Percentiles rank a stretch among this genome's conserved stretches.
phyloP scores from a whole-genome alignment of 1,140 invertebrate species.

The Drosophila tani region DNA sequence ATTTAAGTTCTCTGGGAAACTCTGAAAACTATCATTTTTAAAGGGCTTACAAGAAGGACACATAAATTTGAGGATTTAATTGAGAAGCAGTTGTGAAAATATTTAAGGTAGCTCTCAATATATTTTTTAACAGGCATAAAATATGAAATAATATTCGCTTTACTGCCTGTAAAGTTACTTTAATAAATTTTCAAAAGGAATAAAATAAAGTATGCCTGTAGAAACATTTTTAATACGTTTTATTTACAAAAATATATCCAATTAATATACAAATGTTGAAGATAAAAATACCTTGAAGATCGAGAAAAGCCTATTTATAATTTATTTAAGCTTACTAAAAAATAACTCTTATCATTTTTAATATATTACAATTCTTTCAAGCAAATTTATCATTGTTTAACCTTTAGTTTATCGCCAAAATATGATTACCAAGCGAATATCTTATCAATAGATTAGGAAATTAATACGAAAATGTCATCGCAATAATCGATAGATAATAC shows the following conservation, averaged over 20 bases:
- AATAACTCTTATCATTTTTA: background rate
- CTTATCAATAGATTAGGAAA: slow-evolving; percentile 19
- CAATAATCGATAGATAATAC: slow-evolving; percentile 25
- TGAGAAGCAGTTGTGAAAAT: too few species aligned
- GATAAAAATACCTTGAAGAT: background rate
- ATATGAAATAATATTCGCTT: too few species aligned
- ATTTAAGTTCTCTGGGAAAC: too few species aligned
- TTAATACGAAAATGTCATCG: slow-evolving; percentile 11
- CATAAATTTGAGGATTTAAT: background rate
- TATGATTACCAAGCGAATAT: background rate
- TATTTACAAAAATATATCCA: background rate
- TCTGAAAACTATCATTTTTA: background rate
- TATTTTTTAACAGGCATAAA: too few species aligned
- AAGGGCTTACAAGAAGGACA: background rate
- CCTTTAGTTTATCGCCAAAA: background rate
- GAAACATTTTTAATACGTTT: background rate
- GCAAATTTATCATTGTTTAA: background rate
- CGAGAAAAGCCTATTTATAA: background rate
- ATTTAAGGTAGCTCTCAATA: too few species aligned
- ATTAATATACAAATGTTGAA: background rate
- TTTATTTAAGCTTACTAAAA: background rate
- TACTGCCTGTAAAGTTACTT: too few species aligned
- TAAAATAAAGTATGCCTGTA: too few species aligned
- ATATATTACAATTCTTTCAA: too few species aligned
- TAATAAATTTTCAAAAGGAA: too few species aligned